phyloP scores from a whole-genome alignment of 2,113 vertebrate genomes.

The Oncorhynchus masou region DNA sequence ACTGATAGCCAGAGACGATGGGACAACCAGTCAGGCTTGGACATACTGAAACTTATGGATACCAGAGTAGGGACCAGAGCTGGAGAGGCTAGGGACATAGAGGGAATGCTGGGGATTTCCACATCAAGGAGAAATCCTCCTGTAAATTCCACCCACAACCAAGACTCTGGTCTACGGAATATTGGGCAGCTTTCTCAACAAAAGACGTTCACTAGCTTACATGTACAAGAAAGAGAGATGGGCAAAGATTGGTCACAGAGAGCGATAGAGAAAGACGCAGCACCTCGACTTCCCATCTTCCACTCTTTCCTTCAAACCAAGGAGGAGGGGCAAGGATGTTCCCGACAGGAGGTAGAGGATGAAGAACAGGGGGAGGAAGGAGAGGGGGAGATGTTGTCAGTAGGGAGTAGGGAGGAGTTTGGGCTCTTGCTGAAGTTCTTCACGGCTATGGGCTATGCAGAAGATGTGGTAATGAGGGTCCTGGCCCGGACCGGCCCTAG shows the following conservation, averaged over 20 bases:
- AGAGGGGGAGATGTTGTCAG: conserved; percentile 17
- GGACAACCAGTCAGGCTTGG: not conserved
- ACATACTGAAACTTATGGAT: not conserved
- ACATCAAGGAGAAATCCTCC: not conserved
- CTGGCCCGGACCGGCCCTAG: conserved; percentile 65
- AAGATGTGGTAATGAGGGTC: conserved; percentile 68
- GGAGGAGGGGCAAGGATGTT: not conserved
- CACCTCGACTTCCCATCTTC: conserved; percentile 11
- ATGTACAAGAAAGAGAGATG: conserved; percentile 1
- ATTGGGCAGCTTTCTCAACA: not conserved
- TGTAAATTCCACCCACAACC: not conserved
- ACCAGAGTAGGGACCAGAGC: not conserved
- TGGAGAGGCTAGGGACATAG: not conserved
- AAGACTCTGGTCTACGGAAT: not conserved
- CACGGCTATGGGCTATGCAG: conserved; percentile 79
- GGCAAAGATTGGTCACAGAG: conserved; percentile 19
- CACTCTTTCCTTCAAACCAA: not conserved
- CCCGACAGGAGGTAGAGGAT: conserved; percentile 37
- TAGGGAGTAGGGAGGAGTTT: conserved; percentile 67
- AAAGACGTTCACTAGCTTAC: not conserved
- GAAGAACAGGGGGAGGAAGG: conserved; percentile 4
- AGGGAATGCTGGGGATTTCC: not conserved
- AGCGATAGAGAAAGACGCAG: not conserved
- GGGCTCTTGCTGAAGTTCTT: conserved; percentile 76
- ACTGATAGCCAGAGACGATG: not conserved